Evolutionary conservation across 2,888 invertebrate genomes (phyloP), one percentile per base, ranked within the genome.

Genomic region (Spialia ferax): DNA sequence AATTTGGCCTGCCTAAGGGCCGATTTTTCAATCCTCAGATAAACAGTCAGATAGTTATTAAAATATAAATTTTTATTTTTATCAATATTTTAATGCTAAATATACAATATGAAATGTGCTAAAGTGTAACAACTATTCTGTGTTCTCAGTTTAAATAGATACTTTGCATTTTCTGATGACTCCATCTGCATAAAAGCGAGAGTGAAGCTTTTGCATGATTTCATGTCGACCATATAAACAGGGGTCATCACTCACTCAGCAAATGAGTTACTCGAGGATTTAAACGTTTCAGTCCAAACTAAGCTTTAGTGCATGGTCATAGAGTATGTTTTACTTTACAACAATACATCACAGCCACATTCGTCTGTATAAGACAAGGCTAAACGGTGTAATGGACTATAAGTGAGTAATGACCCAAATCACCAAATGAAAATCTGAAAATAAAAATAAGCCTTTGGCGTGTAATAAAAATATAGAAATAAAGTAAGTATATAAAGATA

Each of bases 221-320:
- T 15, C 26, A 29, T 54, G 15, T 26, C 38, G 42, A 38, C 54
- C 35, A 22, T 38, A 52, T 20, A 22, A 26, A 15, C 15, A 7
- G 50, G 20, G 26, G 55, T 54, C 55, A 68, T 48, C 55, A 55
- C 48, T 55, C 45, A 61, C 60, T 57, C 56, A 56, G 56, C 22
- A 57, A 57, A 64, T 35, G 26, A 60, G 29, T 15, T 29, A 54
- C 26, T 48, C 48, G 15, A 8, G 20, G 48, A 48, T 20, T 48
- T 10, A 4, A 42, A 48, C 20, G 20, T 48, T 48, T 48, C 48
- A 18, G 10, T 20, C 48, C 3, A 48, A 3, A 18, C 11, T 48
- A 4, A 48, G 10, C 20, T 48, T 48, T 20, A 48, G 10, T 10
- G 11, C 20, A 20, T 48, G 10, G 20, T 0, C 48, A 20, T 48